These are phyloP conservation scores for Eulemur macaco DNA, from an alignment of 2,113 vertebrate genomes.

Conservation along the genomic window DNA sequence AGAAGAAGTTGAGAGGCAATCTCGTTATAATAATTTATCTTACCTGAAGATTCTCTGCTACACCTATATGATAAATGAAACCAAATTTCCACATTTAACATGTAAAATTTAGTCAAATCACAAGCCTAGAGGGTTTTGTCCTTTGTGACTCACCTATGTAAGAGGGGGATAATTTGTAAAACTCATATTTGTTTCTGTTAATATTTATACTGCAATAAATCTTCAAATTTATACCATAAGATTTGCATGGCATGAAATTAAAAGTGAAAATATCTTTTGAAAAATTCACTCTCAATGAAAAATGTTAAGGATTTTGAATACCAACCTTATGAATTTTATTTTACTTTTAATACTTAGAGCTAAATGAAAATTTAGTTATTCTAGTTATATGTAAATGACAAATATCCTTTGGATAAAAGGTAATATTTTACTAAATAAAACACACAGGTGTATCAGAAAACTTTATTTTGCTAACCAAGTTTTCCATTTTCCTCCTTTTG, in stretches of 20 bases:
- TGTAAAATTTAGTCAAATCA: not conserved
- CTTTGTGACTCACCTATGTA: not conserved
- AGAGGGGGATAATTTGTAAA: not conserved
- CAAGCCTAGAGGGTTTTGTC: not conserved
- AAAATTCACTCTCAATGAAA: not conserved
- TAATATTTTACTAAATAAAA: not conserved
- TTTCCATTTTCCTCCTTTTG: not conserved
- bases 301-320: not conserved
- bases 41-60: constrained; percentile 3
- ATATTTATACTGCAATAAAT: constrained; percentile 38
- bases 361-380: constrained; percentile 38
- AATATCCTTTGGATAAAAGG: not conserved
- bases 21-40: constrained; percentile 68
- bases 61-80: not conserved
- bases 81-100: not conserved
- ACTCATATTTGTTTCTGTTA: constrained; percentile 25
- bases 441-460: not conserved
- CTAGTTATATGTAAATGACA: not conserved
- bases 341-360: not conserved
- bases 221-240: not conserved
- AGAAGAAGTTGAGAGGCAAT: not conserved
- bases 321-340: not conserved
- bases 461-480: not conserved
- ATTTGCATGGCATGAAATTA: not conserved
- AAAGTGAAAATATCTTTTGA: not conserved